Conservation (phyloP, 1,140 invertebrate species). For the Matsumurasca onukii region DNA sequence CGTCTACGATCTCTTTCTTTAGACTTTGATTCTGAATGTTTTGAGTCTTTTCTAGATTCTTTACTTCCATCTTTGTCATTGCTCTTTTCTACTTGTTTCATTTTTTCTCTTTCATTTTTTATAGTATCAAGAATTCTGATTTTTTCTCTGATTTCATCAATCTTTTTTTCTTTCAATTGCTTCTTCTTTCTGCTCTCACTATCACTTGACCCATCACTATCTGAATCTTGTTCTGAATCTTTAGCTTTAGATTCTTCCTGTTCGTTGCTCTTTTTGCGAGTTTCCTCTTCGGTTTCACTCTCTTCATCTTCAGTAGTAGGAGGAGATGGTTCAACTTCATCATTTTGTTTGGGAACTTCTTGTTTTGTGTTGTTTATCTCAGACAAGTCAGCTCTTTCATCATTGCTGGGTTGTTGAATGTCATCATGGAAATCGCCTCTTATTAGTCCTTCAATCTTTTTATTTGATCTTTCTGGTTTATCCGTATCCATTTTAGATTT, state of each 20-base stretch:
- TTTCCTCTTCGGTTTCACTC: slow-evolving; percentile 16
- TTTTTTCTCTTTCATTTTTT: slow-evolving; percentile 22
- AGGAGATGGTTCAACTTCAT: slow-evolving; percentile 19
- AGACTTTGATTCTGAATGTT: slow-evolving; percentile 24
- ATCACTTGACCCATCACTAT: not conserved
- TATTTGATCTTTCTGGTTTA: no score
- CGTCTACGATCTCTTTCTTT: slow-evolving; percentile 21
- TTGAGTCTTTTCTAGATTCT: slow-evolving; percentile 15
- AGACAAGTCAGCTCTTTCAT: no score
- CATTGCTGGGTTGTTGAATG: no score
- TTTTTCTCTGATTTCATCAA: slow-evolving; percentile 11
- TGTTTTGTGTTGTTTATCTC: no score
- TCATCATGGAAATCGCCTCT: no score
- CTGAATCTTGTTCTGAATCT: not conserved
- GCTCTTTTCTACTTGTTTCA: slow-evolving; percentile 19
- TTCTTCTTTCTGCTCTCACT: not conserved
- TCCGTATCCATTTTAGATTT: no score
- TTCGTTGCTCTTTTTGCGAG: not conserved
- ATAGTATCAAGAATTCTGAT: slow-evolving; percentile 15
- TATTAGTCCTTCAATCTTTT: no score
- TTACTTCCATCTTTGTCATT: slow-evolving; percentile 8
- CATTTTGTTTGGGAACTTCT: no score
- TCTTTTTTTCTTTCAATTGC: slow-evolving; percentile 14
- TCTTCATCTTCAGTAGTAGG: slow-evolving; percentile 20
- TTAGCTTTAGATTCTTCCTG: not conserved